Evolutionary conservation across 2,888 invertebrate species (phyloP).

Genomic region (Ischnura elegans): DNA sequence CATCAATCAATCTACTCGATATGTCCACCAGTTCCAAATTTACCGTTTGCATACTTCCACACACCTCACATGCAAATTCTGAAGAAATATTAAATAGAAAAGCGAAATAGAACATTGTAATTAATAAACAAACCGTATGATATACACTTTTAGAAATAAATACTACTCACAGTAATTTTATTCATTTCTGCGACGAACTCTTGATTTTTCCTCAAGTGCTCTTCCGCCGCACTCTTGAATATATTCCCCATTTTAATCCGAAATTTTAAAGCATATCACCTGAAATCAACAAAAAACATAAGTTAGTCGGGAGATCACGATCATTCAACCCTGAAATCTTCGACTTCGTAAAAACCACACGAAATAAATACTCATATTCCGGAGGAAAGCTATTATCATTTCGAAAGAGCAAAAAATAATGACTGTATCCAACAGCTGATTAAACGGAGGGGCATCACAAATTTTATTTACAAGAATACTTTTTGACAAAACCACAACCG

Average conservation of each 20-base stretch:
- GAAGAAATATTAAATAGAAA: not conserved
- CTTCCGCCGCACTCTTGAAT: constrained; percentile 82
- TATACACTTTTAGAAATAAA: not conserved
- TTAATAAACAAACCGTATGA: not conserved
- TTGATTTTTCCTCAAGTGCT: constrained; percentile 85
- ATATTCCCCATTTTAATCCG: constrained; percentile 81
- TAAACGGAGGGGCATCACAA: too few species aligned
- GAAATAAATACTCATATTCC: not conserved
- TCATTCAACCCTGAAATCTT: not conserved
- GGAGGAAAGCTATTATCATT: not conserved
- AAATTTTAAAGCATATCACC: not conserved
- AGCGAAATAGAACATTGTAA: too few species aligned
- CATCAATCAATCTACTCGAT: too few species aligned
- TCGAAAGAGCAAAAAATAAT: not conserved
- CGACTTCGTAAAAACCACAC: not conserved
- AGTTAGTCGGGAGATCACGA: not conserved
- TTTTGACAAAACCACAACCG: too few species aligned
- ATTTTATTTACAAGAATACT: too few species aligned
- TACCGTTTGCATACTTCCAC: too few species aligned
- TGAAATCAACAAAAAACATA: not conserved
- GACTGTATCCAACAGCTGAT: too few species aligned
- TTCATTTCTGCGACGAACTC: constrained; percentile 85
- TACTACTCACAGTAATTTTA: constrained; percentile 81
- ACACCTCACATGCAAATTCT: too few species aligned
- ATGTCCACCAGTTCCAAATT: too few species aligned